Percentiles rank a stretch among this genome's conserved stretches.
Conservation (phyloP, 2,888 invertebrate genomes). For the Acronicta aceris region DNA sequence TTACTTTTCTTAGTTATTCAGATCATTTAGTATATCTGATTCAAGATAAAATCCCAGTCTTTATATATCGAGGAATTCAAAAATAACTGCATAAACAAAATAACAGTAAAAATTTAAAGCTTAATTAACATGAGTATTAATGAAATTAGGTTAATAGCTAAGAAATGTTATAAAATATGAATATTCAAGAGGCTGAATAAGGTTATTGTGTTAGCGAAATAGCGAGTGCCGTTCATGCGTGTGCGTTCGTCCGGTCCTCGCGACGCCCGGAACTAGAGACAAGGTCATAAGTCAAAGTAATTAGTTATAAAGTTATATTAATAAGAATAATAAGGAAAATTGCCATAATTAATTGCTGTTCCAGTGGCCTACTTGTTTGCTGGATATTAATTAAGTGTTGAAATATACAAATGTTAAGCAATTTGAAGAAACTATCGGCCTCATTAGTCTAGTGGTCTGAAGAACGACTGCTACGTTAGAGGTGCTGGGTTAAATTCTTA, state of each 20-base stretch:
- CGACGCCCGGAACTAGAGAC: conserved; percentile 36
- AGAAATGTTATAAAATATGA: conserved; percentile 47
- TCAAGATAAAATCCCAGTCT: too few relatives aligned
- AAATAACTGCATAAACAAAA: neutral
- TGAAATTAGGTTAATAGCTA: conserved; percentile 54
- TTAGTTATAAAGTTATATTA: conserved; percentile 22
- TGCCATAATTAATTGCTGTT: conserved; percentile 20
- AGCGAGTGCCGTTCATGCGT: conserved; percentile 11
- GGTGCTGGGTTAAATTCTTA: too few relatives aligned
- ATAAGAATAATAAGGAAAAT: conserved; percentile 24
- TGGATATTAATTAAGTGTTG: conserved; percentile 14
- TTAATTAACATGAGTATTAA: conserved; percentile 42
- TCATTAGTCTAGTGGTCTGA: too few relatives aligned
- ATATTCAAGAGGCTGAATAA: conserved; percentile 46
- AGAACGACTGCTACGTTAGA: too few relatives aligned
- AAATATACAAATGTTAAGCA: too few relatives aligned
- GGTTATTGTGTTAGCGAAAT: conserved; percentile 28
- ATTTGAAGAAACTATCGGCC: too few relatives aligned
- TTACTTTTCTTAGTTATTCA: too few relatives aligned
- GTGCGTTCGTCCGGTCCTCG: conserved; percentile 16
- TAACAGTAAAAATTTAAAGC: conserved; percentile 42
- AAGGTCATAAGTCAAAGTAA: conserved; percentile 39
- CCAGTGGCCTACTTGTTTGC: conserved; percentile 34
- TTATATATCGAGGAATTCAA: too few relatives aligned
- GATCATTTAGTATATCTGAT: too few relatives aligned